These are phyloP conservation scores for Erannis defoliaria DNA, from an alignment of 2,888 invertebrate species.

Conservation along the genomic window DNA sequence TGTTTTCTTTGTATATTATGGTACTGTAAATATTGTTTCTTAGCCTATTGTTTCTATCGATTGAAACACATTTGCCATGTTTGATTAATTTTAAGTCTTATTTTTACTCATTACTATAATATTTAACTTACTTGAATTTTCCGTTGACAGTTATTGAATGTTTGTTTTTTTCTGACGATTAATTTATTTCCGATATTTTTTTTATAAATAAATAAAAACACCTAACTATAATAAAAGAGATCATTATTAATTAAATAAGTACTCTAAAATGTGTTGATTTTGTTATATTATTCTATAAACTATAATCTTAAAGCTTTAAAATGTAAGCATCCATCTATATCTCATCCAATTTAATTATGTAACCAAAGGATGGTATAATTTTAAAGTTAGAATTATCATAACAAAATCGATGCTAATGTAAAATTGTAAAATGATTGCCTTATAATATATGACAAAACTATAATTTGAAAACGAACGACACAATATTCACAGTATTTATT, in stretches of 20 bases:
- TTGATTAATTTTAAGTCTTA: constrained; percentile 56
- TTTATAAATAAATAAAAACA: not conserved
- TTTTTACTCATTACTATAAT: constrained; percentile 36
- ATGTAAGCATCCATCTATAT: not conserved
- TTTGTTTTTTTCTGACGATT: constrained; percentile 10
- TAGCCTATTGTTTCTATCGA: constrained; percentile 57
- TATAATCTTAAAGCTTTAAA: not conserved
- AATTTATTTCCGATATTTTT: constrained; percentile 14
- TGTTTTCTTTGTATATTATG: constrained; percentile 65
- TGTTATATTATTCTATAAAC: not conserved
- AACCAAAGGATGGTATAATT: not conserved
- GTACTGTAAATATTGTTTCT: constrained; percentile 75
- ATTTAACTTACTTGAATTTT: constrained; percentile 8
- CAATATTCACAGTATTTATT: constrained; percentile 16
- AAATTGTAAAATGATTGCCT: not conserved
- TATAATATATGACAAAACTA: not conserved
- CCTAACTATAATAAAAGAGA: not conserved
- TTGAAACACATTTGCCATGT: constrained; percentile 66
- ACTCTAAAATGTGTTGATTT: not conserved
- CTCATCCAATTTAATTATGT: not conserved
- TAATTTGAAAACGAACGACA: constrained; percentile 1
- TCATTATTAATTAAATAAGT: not conserved
- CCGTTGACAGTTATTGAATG: constrained; percentile 7
- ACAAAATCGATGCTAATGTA: not conserved
- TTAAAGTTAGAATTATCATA: no score